These are phyloP conservation scores for Circaetus cinerascens DNA, from an alignment of 2,113 vertebrate species.

Conservation along the genomic window DNA sequence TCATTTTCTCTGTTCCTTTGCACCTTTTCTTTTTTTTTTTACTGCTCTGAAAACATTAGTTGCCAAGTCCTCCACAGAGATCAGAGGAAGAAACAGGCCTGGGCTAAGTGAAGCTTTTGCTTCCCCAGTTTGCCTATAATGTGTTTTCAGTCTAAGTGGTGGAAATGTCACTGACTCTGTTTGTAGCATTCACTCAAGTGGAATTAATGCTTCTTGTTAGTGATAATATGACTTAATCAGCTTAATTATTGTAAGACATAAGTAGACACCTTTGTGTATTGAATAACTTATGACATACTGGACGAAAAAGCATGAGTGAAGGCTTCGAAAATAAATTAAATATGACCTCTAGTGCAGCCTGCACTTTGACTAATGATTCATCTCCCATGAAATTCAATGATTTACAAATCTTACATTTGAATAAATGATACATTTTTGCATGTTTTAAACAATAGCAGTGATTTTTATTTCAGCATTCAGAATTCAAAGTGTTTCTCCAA, in stretches of 20 bases:
- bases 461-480: not conserved
- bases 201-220: constrained; percentile 66
- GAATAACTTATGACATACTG: constrained; percentile 55
- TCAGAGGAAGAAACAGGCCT: not conserved
- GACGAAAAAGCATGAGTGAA: constrained; percentile 43
- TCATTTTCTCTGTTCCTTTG: constrained; percentile 1
- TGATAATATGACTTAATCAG: constrained; percentile 70
- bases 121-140: not conserved
- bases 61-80: constrained; percentile 3
- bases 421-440: constrained; percentile 53
- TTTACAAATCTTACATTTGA: constrained; percentile 47
- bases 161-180: constrained; percentile 52
- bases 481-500: constrained; percentile 10
- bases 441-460: constrained; percentile 50
- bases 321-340: constrained; percentile 66
- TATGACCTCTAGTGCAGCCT: constrained; percentile 45
- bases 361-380: constrained; percentile 50
- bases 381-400: constrained; percentile 47
- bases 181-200: constrained; percentile 5
- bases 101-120: not conserved
- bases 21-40: not conserved
- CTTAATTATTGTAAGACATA: constrained; percentile 62
- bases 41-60: constrained; percentile 11
- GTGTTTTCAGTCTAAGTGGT: constrained; percentile 29
- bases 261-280: constrained; percentile 68